Base-by-base conservation (phyloP, 2,888 invertebrate genomes). In the Leptinotarsa peninsularis region DNA sequence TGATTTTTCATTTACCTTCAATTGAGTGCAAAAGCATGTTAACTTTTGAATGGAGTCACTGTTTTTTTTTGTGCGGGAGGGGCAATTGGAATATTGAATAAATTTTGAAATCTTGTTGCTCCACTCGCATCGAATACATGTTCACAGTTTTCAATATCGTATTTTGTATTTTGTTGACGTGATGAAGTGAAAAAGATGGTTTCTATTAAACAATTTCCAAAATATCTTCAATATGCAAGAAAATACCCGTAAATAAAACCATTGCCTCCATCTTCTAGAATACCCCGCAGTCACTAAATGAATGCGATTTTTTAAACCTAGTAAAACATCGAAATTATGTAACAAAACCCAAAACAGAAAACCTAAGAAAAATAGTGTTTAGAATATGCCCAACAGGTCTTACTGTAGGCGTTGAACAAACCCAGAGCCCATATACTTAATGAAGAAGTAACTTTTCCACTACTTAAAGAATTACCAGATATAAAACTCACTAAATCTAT, bases 401-500 rank as follows among this genome's bases (percentile, higher is more conserved):
- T 49, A 88, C 89, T 21, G 82, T 88, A 21, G 90, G 90, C 71
- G 88, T 88, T 88, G 74, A 89, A 88, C 75, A 84, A 89, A 70
- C 86, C 87, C 3, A 86, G 88, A 58, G 85, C 87, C 5, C 33
- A 7, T 33, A 33, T 33, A 33, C 33, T 33, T 33, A 1, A 33
- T 33, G 33, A 33, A 33, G 33, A 33, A 33, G 33, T 33, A 33
- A 80, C 84, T 70, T 85, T 88, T 75, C 83, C 88, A 2, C 80
- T 87, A 56, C 74, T 87, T 49, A 77, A 84, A 4, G 82, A 87
- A 70, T 75, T 89, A 21, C 86, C 91, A 3, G 83, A 89, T 72
- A 84, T 90, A 56, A 82, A 84, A 74, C 87, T 90, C 13, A 90
- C 90, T 10, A 87, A 90, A 86, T 83, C 86, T 82, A 91, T 91